These are phyloP conservation scores for Epinotia bilunana DNA, from an alignment of 2,888 invertebrate genomes.

Conservation along the genomic window DNA sequence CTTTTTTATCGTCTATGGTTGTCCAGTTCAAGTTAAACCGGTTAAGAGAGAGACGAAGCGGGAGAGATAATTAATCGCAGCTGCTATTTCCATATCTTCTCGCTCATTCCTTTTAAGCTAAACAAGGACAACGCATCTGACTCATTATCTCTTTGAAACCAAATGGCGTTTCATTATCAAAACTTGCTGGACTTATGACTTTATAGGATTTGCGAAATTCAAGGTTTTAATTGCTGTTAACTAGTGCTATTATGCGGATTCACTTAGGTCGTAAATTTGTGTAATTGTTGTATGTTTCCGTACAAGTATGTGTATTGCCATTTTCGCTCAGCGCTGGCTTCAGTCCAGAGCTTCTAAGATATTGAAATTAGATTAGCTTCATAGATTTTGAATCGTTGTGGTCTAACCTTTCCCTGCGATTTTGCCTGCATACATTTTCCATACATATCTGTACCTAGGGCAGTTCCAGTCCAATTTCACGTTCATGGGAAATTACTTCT, in stretches of 20 bases:
- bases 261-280: neutral
- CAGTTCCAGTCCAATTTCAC: too few relatives aligned
- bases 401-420: too few relatives aligned
- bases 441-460: too few relatives aligned
- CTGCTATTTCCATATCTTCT: neutral
- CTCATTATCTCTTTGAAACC: neutral
- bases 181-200: neutral
- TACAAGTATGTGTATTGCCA: neutral
- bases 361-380: too few relatives aligned
- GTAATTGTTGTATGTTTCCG: neutral
- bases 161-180: neutral
- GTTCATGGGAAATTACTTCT: too few relatives aligned
- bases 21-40: neutral
- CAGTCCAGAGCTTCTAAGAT: too few relatives aligned
- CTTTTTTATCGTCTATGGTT: neutral
- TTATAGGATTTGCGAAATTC: neutral
- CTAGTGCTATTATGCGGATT: neutral
- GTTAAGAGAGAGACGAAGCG: neutral
- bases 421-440: too few relatives aligned
- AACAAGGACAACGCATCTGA: neutral
- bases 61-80: neutral
- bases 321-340: neutral
- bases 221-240: neutral
- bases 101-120: neutral
- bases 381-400: too few relatives aligned